These are phyloP conservation scores for Zosterops hypoxanthus DNA, from an alignment of 2,113 vertebrate species.

Conservation along the genomic window DNA sequence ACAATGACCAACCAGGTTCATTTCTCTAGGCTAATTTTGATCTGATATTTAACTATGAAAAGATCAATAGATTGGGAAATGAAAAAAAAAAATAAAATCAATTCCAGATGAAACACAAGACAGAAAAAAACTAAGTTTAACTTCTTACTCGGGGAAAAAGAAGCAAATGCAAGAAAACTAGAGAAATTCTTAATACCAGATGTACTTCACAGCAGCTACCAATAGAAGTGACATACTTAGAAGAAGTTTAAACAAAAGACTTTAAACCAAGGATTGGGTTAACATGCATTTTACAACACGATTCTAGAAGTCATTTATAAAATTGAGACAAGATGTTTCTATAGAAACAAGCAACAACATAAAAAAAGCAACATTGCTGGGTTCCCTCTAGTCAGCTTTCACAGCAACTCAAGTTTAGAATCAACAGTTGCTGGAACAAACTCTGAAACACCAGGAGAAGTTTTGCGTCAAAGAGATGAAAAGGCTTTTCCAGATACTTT, in stretches of 20 bases:
- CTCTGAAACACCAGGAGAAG: not conserved
- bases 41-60: not conserved
- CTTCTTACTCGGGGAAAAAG: not conserved
- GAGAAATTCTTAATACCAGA: not conserved
- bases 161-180: not conserved
- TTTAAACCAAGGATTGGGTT: not conserved
- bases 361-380: not conserved
- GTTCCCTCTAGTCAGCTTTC: not conserved
- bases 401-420: not conserved
- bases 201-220: not conserved
- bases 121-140: not conserved
- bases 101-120: not conserved
- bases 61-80: not conserved
- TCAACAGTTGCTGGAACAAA: not conserved
- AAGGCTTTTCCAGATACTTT: not conserved
- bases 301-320: not conserved
- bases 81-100: not conserved
- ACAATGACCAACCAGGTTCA: not conserved
- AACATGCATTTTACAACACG: not conserved
- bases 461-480: not conserved
- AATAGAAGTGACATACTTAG: not conserved
- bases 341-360: conserved; percentile 36
- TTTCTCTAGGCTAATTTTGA: not conserved
- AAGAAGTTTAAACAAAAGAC: not conserved
- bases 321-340: conserved; percentile 32